Evolutionary conservation across 2,797 vertebrate species (phyloP).

Genomic region (Eremophila alpestris): DNA sequence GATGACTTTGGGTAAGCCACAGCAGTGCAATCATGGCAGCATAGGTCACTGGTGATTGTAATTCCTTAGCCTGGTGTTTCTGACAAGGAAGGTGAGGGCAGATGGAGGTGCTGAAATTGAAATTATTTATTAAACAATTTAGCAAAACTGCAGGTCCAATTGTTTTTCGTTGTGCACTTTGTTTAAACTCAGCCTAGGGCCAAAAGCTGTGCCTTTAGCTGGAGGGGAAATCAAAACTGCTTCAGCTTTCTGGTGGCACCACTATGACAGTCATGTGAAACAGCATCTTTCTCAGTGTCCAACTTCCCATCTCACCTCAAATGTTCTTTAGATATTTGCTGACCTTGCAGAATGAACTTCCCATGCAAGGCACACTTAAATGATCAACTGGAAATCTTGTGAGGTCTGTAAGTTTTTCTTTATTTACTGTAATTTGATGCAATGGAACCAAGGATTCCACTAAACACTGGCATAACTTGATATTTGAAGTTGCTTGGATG

Average conservation of each 20-base stretch:
- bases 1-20: neutral
- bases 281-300: neutral
- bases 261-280: neutral
- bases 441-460: neutral
- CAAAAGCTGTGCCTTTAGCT: neutral
- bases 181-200: neutral
- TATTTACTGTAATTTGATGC: neutral
- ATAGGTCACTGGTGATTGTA: neutral
- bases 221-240: neutral
- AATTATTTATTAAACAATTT: neutral
- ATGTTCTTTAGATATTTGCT: neutral
- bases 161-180: neutral
- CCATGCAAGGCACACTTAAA: neutral
- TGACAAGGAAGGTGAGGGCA: neutral
- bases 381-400: neutral
- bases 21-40: neutral
- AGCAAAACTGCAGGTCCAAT: neutral
- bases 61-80: neutral
- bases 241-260: neutral
- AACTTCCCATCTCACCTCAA: neutral
- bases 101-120: neutral
- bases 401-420: neutral
- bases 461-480: neutral
- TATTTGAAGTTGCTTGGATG: neutral
- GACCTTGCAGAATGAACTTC: neutral